These are phyloP conservation scores for Tyria jacobaeae DNA, from an alignment of 2,888 invertebrate genomes.

Conservation along the genomic window DNA sequence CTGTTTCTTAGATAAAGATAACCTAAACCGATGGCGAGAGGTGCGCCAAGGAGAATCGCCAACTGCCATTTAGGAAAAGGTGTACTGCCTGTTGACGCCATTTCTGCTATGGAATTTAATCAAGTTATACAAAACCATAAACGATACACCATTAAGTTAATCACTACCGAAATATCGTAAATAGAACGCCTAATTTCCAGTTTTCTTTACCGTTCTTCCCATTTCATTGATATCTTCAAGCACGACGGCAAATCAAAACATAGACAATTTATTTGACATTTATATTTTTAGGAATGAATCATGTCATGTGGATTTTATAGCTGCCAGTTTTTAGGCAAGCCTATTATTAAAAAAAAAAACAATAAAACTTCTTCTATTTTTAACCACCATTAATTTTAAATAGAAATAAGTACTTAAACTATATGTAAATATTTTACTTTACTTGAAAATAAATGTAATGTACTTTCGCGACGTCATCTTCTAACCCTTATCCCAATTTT, in stretches of 20 bases:
- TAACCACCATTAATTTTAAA: too few species aligned
- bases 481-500: too few species aligned
- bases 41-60: conserved; percentile 93
- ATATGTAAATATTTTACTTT: too few species aligned
- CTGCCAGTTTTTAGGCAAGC: conserved; percentile 32
- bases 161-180: conserved; percentile 58
- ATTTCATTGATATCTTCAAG: conserved; percentile 65
- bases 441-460: too few species aligned
- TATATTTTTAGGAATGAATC: conserved; percentile 32
- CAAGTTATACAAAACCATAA: conserved; percentile 57
- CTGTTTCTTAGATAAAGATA: conserved; percentile 91
- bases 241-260: conserved; percentile 56
- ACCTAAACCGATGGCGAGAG: conserved; percentile 93
- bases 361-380: too few species aligned
- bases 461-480: too few species aligned
- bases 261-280: conserved; percentile 60
- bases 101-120: conserved; percentile 59
- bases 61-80: conserved; percentile 94
- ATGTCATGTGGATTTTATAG: conserved; percentile 39
- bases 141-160: conserved; percentile 76
- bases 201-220: conserved; percentile 65
- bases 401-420: too few species aligned
- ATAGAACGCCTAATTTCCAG: conserved; percentile 67
- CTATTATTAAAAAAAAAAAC: background rate
- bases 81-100: conserved; percentile 85